These are phyloP conservation scores for Rhingia campestris DNA, from an alignment of 2,888 invertebrate species.

Conservation along the genomic window DNA sequence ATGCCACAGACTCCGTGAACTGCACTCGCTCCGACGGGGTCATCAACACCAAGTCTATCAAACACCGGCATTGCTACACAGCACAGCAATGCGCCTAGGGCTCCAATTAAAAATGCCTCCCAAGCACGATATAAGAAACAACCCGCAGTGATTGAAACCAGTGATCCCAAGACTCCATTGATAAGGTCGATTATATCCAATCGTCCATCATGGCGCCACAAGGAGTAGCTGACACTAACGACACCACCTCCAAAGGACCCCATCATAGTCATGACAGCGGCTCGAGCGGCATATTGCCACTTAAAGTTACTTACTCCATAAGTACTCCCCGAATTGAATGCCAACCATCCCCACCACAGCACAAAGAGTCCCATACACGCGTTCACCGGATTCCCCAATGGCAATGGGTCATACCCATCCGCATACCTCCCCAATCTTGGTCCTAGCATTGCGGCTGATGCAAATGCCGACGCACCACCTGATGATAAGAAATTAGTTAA, in stretches of 20 bases:
- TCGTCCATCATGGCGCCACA: slow-evolving; percentile 87
- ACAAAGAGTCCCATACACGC: slow-evolving; percentile 96
- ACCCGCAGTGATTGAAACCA: slow-evolving; percentile 94
- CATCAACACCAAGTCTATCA: slow-evolving; percentile 90
- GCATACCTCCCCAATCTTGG: slow-evolving; percentile 94
- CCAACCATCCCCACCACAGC: slow-evolving; percentile 98
- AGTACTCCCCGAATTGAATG: slow-evolving; percentile 96
- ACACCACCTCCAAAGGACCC: slow-evolving; percentile 95
- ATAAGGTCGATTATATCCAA: slow-evolving; percentile 93
- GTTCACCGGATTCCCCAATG: slow-evolving; percentile 94
- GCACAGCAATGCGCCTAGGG: slow-evolving; percentile 89
- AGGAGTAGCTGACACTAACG: slow-evolving; percentile 85
- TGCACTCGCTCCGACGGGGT: slow-evolving; percentile 94
- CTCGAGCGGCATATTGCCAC: slow-evolving; percentile 95
- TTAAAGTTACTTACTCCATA: slow-evolving; percentile 91
- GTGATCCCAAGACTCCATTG: slow-evolving; percentile 92
- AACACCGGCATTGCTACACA: slow-evolving; percentile 89
- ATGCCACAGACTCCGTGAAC: slow-evolving; percentile 92
- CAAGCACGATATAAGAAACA: slow-evolving; percentile 93
- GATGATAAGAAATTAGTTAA: slow-evolving; percentile 38
- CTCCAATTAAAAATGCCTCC: slow-evolving; percentile 93
- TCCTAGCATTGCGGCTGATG: slow-evolving; percentile 94
- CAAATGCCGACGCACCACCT: slow-evolving; percentile 90
- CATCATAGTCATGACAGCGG: slow-evolving; percentile 95
- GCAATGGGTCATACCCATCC: slow-evolving; percentile 88